A percentile compares a stretch with the other conserved stretches of the same genome.
Evolutionary conservation across 92 coral and sea anemone genomes (phyloP).

Genomic region (Virgularia gustaviana): DNA sequence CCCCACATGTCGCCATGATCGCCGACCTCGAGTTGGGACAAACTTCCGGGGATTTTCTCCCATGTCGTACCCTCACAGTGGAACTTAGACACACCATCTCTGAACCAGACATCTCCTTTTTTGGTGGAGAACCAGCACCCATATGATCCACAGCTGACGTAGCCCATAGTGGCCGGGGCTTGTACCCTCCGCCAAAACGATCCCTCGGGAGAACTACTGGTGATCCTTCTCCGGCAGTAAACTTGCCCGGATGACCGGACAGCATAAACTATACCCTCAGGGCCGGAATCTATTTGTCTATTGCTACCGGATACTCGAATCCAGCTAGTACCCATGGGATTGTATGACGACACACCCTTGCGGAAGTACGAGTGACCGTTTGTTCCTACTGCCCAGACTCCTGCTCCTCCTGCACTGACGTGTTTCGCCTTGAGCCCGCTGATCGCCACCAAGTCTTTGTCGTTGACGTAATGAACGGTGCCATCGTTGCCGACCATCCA

Average conservation of each 20-base stretch:
- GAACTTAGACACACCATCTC: slow-evolving; percentile 27
- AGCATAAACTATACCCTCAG: slow-evolving; percentile 22
- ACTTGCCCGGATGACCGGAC: background rate
- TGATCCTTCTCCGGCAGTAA: slow-evolving; percentile 24
- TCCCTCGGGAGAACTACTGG: slow-evolving; percentile 14
- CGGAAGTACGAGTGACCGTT: slow-evolving; percentile 15
- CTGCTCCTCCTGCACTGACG: slow-evolving; percentile 37
- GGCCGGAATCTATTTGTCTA: slow-evolving; percentile 24
- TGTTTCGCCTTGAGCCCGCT: background rate
- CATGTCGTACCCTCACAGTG: slow-evolving; percentile 20
- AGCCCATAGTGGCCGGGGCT: background rate
- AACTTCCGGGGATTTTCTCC: slow-evolving; percentile 14
- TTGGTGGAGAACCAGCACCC: slow-evolving; percentile 25
- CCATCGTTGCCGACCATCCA: slow-evolving; percentile 21
- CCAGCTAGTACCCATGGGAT: slow-evolving; percentile 17
- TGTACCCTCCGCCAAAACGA: slow-evolving; percentile 27
- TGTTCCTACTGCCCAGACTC: slow-evolving; percentile 27
- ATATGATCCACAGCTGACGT: slow-evolving; percentile 26
- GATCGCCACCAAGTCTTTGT: slow-evolving; percentile 5
- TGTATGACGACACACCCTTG: slow-evolving; percentile 18
- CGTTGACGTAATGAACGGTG: slow-evolving; percentile 5
- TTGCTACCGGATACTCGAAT: slow-evolving; percentile 17
- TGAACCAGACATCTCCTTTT: slow-evolving; percentile 1
- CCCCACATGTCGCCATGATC: slow-evolving; percentile 38
- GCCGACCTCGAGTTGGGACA: slow-evolving; percentile 23